Evolutionary conservation across 2,888 invertebrate genomes (phyloP).

Genomic region (Leptinotarsa rubiginosa): DNA sequence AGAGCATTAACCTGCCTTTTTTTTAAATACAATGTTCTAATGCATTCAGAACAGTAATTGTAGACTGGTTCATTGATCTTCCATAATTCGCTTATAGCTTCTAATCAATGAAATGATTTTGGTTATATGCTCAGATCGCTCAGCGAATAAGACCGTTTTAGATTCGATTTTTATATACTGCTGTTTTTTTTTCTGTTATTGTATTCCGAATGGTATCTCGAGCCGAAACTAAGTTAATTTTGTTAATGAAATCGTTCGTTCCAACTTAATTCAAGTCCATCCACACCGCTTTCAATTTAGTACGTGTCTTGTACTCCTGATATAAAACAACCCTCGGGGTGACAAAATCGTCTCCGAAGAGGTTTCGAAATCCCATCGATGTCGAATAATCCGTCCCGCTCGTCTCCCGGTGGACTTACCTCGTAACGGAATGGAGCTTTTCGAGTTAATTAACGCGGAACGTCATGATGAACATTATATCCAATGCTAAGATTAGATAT

Average conservation of each 20-base stretch:
- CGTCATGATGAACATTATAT: slow-evolving; percentile 23
- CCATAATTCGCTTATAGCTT: too few relatives aligned
- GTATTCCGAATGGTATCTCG: slow-evolving; percentile 2
- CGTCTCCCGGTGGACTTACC: slow-evolving; percentile 33
- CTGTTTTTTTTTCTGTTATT: slow-evolving; percentile 2
- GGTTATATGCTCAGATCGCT: background rate
- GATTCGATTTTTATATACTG: background rate
- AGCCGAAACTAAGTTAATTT: slow-evolving; percentile 29
- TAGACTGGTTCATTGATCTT: too few relatives aligned
- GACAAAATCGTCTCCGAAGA: slow-evolving; percentile 42
- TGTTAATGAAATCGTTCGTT: slow-evolving; percentile 38
- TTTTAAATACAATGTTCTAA: too few relatives aligned
- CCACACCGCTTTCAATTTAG: slow-evolving; percentile 40
- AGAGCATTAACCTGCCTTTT: too few relatives aligned
- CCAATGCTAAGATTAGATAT: background rate
- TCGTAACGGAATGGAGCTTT: slow-evolving; percentile 39
- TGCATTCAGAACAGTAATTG: too few relatives aligned
- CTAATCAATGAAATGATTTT: too few relatives aligned
- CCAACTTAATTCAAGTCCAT: slow-evolving; percentile 26
- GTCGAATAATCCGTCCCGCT: slow-evolving; percentile 37
- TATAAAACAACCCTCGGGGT: slow-evolving; percentile 43
- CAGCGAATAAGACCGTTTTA: background rate
- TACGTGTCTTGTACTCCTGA: slow-evolving; percentile 40
- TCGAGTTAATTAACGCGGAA: slow-evolving; percentile 41
- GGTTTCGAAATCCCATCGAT: slow-evolving; percentile 44